A percentile compares a stretch with the other conserved stretches of the same genome.
These are phyloP conservation scores for Nebria brevicollis DNA, from an alignment of 2,888 invertebrate genomes.

Conservation along the genomic window DNA sequence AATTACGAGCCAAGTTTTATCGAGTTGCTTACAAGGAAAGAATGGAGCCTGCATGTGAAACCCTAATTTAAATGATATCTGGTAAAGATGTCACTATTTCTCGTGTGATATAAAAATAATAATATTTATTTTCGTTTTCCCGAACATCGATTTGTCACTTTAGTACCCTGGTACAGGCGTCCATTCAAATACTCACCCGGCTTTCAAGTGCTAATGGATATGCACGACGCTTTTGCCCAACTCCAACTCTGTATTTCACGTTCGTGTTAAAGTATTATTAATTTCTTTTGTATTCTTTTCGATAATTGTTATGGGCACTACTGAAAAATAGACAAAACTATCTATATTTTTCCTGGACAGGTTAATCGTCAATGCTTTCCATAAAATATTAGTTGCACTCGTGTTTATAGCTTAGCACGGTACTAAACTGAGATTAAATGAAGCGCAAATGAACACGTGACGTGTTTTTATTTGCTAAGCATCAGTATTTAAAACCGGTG, in stretches of 20 bases:
- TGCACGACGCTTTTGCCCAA: slow-evolving; percentile 7
- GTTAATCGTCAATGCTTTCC: not conserved
- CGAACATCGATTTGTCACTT: slow-evolving; percentile 46
- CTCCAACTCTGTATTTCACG: slow-evolving; percentile 5
- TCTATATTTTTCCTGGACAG: not conserved
- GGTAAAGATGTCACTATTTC: slow-evolving; percentile 45
- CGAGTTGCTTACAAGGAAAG: not conserved
- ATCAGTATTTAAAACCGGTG: not conserved
- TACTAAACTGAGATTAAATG: too few species aligned
- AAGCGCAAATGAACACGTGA: not conserved
- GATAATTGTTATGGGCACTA: slow-evolving; percentile 38
- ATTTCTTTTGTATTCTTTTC: slow-evolving; percentile 39
- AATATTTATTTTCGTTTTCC: slow-evolving; percentile 46
- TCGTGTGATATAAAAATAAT: slow-evolving; percentile 48
- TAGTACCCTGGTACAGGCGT: slow-evolving; percentile 46
- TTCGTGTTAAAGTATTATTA: slow-evolving; percentile 42
- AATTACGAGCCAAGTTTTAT: slow-evolving; percentile 30
- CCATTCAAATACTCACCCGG: slow-evolving; percentile 12
- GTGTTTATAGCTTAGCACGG: too few species aligned
- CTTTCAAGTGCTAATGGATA: not conserved
- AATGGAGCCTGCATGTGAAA: slow-evolving; percentile 32
- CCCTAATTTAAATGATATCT: slow-evolving; percentile 46
- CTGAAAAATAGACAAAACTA: slow-evolving; percentile 15
- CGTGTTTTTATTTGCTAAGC: not conserved
- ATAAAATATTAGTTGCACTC: too few species aligned